Evolutionary conservation across 2,888 invertebrate species (phyloP).

Genomic region (Agrotis exclamationis): DNA sequence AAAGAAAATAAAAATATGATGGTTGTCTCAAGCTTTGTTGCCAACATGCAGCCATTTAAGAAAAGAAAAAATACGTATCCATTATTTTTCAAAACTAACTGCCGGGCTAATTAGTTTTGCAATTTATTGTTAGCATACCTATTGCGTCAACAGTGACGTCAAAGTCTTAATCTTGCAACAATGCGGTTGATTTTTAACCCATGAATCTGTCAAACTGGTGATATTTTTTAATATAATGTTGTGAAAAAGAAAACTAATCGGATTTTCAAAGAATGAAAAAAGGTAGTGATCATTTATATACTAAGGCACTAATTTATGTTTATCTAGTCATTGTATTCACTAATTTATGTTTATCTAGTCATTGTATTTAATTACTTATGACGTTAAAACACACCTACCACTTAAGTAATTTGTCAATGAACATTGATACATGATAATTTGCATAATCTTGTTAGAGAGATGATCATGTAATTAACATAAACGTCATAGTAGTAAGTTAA

Average conservation of each 20-base stretch:
- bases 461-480: not conserved
- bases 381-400: conserved; percentile 19
- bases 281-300: not conserved
- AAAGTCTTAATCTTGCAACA: too few relatives aligned
- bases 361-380: conserved; percentile 22
- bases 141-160: too few relatives aligned
- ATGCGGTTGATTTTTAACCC: too few relatives aligned
- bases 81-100: too few relatives aligned
- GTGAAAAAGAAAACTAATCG: not conserved
- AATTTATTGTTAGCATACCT: too few relatives aligned
- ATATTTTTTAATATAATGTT: not conserved
- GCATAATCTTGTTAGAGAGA: conserved; percentile 28
- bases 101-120: too few relatives aligned
- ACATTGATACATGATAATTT: conserved; percentile 24
- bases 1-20: too few relatives aligned
- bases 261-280: not conserved
- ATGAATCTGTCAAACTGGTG: too few relatives aligned
- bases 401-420: conserved; percentile 33
- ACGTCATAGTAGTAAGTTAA: too few relatives aligned
- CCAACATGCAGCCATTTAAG: too few relatives aligned
- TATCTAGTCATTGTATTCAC: conserved; percentile 13
- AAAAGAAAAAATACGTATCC: too few relatives aligned
- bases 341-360: not conserved
- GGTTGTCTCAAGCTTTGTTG: too few relatives aligned
- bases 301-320: not conserved